These are phyloP conservation scores for Glossophaga mutica DNA, from an alignment of 2,797 vertebrate species.

Conservation along the genomic window DNA sequence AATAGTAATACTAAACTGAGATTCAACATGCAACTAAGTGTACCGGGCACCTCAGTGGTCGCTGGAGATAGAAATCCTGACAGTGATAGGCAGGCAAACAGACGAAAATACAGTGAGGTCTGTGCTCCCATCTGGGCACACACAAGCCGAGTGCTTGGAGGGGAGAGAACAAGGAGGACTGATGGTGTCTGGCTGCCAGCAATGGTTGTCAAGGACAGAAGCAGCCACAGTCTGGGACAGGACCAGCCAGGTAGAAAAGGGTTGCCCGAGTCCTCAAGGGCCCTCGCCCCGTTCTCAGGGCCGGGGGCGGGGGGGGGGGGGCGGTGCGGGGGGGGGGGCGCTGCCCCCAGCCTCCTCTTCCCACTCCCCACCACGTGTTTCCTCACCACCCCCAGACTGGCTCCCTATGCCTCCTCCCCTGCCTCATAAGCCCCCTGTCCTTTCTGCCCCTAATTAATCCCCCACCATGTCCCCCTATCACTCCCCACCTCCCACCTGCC, in stretches of 20 bases:
- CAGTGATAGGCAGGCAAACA: background rate
- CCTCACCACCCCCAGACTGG: background rate
- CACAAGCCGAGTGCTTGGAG: background rate
- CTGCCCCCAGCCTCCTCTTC: background rate
- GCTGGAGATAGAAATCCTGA: background rate
- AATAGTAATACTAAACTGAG: background rate
- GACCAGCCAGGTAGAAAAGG: background rate
- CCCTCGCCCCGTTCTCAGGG: background rate
- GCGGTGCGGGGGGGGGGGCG: background rate
- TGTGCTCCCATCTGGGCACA: background rate
- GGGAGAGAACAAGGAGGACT: background rate
- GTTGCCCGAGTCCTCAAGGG: background rate
- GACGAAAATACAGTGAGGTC: background rate
- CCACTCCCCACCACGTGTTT: background rate
- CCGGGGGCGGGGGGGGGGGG: fast-evolving
- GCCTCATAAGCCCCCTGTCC: background rate
- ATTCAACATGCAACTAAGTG: fast-evolving
- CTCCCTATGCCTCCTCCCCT: background rate
- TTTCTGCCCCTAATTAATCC: background rate
- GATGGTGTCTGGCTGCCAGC: background rate
- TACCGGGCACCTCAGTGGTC: background rate
- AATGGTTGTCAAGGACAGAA: background rate
- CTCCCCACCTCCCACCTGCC: background rate
- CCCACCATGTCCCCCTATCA: background rate
- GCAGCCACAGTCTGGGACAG: background rate